Evolutionary conservation across 1,140 invertebrate genomes (phyloP).

Genomic region (Drosophila pallidifrons): DNA sequence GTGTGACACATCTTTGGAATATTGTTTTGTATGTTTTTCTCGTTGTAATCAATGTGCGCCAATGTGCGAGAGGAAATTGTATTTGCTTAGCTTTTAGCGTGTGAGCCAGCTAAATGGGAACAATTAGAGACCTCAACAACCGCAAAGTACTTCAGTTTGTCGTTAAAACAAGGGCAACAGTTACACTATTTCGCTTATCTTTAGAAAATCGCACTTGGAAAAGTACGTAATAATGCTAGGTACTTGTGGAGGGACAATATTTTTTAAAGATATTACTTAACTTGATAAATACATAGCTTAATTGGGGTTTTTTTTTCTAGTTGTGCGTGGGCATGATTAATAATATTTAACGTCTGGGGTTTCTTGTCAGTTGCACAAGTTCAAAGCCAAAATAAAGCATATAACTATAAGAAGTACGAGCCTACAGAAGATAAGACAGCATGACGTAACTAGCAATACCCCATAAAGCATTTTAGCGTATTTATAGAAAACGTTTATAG

Average conservation of each 20-base stretch:
- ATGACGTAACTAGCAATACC: background rate
- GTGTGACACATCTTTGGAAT: slow-evolving; percentile 52
- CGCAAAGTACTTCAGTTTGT: background rate
- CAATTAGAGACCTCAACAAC: slow-evolving; percentile 1
- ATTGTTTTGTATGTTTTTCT: slow-evolving; percentile 25
- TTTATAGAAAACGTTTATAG: slow-evolving; percentile 16
- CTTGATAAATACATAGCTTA: slow-evolving; percentile 26
- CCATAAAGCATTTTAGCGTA: slow-evolving; percentile 2
- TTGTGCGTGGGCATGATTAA: slow-evolving; percentile 35
- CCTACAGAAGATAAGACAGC: slow-evolving; percentile 12
- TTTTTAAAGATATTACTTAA: slow-evolving; percentile 21
- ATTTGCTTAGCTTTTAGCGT: slow-evolving; percentile 38
- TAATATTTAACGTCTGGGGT: slow-evolving; percentile 15
- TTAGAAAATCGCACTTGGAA: background rate
- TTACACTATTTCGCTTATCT: slow-evolving; percentile 23
- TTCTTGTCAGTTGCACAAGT: slow-evolving; percentile 20
- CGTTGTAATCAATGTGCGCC: slow-evolving; percentile 17
- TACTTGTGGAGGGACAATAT: background rate
- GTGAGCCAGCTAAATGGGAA: slow-evolving; percentile 12
- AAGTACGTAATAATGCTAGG: slow-evolving; percentile 19
- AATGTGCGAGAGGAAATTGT: slow-evolving; percentile 6
- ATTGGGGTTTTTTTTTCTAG: slow-evolving; percentile 33
- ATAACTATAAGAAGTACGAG: background rate
- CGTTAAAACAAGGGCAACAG: slow-evolving; percentile 16
- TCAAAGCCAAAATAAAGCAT: slow-evolving; percentile 21